A percentile compares a stretch with the other conserved stretches of the same genome.
These are phyloP conservation scores for Aricia artaxerxes DNA, from an alignment of 2,888 invertebrate genomes.

Conservation along the genomic window DNA sequence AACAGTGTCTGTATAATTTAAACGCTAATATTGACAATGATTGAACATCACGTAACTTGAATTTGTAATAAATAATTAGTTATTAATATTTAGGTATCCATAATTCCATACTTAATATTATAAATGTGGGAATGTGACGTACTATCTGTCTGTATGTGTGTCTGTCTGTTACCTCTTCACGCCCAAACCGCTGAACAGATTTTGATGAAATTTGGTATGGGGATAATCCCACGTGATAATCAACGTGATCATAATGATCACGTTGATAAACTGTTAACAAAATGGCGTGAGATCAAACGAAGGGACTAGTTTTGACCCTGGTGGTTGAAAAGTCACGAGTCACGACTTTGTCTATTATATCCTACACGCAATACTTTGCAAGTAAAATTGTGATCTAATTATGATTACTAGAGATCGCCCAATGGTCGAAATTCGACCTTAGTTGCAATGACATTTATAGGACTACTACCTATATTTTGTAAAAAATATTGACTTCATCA, in stretches of 20 bases:
- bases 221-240: too few relatives aligned
- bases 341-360: conserved; percentile 2
- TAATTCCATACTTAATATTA: too few relatives aligned
- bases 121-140: too few relatives aligned
- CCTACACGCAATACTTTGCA: neutral
- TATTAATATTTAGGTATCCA: neutral
- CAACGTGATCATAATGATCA: neutral
- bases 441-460: too few relatives aligned
- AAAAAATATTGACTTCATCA: too few relatives aligned
- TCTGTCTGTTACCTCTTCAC: too few relatives aligned
- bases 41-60: neutral
- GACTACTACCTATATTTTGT: too few relatives aligned
- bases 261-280: neutral
- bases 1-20: neutral
- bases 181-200: too few relatives aligned
- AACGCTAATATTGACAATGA: neutral
- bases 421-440: too few relatives aligned
- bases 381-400: neutral
- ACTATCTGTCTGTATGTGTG: too few relatives aligned
- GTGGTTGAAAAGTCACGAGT: conserved; percentile 8
- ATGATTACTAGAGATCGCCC: neutral
- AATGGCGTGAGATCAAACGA: conserved; percentile 6
- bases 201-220: too few relatives aligned
- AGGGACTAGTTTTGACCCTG: conserved; percentile 10
- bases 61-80: neutral